A percentile compares a stretch with the other conserved stretches of the same genome.
These are phyloP conservation scores for Genyomyrus donnyi DNA, from an alignment of 2,113 vertebrate genomes.

Conservation along the genomic window DNA sequence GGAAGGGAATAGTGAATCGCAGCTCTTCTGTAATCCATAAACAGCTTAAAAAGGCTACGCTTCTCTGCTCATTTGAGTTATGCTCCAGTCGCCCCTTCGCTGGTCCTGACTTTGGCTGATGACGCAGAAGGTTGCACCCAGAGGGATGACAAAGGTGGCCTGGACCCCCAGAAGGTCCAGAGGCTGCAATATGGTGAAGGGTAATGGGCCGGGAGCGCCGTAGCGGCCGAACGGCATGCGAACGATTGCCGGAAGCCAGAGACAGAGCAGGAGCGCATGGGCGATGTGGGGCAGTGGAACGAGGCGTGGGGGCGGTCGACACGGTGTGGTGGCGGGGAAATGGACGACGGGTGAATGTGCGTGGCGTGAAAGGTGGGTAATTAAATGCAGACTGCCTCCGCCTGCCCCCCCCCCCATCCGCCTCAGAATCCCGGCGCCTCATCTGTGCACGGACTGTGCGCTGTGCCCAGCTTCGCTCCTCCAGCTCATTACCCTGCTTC, in stretches of 20 bases:
- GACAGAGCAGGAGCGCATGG: not conserved
- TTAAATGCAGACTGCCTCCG: conserved; percentile 5
- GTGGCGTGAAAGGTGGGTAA: not conserved
- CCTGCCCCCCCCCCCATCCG: not conserved
- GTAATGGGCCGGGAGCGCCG: not conserved
- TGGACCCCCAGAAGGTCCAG: not conserved
- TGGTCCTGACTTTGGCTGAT: not conserved
- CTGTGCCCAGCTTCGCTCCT: not conserved
- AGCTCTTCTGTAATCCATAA: not conserved
- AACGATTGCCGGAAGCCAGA: not conserved
- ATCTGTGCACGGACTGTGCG: not conserved
- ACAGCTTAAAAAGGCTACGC: not conserved
- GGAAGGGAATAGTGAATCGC: not conserved
- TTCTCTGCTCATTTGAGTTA: not conserved
- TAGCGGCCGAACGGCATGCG: not conserved
- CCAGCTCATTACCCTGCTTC: conserved; percentile 12
- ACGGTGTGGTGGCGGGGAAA: not conserved
- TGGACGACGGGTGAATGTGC: not conserved
- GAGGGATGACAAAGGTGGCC: not conserved
- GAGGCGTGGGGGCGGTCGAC: not conserved
- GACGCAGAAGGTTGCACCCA: not conserved
- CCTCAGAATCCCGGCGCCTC: not conserved
- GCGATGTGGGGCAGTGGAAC: not conserved
- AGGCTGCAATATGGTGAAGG: not conserved
- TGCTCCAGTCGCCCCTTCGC: not conserved